phyloP scores from a whole-genome alignment of 2,888 invertebrate genomes.

The Chirona hameri region DNA sequence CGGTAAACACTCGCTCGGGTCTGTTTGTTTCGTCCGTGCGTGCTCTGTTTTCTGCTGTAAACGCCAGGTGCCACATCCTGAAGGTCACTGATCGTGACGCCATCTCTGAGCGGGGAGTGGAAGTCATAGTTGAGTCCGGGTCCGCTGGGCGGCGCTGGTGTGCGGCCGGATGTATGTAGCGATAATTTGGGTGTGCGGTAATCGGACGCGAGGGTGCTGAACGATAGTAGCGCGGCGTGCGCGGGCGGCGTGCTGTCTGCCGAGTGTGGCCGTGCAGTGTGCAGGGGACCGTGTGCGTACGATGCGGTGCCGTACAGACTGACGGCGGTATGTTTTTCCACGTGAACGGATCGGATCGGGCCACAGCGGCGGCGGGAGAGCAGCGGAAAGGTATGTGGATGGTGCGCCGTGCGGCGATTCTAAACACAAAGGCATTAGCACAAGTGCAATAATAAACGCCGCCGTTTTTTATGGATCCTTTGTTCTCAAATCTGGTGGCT shows the following conservation, averaged over 20 bases:
- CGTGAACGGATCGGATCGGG: too few species aligned
- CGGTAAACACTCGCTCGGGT: neutral
- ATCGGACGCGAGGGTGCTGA: too few species aligned
- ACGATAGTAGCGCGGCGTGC: too few species aligned
- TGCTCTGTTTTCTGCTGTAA: neutral
- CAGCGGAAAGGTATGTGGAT: neutral
- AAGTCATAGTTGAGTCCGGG: neutral
- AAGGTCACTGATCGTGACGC: neutral
- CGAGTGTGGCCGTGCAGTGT: too few species aligned
- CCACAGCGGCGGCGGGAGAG: neutral
- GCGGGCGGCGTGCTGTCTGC: too few species aligned
- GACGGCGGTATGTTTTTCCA: too few species aligned
- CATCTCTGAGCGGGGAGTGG: neutral
- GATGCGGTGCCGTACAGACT: too few species aligned
- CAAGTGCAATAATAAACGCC: neutral
- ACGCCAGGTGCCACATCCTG: neutral
- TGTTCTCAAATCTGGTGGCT: too few species aligned
- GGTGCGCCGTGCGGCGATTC: neutral
- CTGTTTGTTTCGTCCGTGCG: neutral
- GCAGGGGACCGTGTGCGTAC: too few species aligned
- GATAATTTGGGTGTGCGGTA: too few species aligned
- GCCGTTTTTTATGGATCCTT: neutral
- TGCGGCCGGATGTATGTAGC: too few species aligned
- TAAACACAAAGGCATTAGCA: neutral
- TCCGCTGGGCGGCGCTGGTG: neutral